phyloP scores from a whole-genome alignment of 2,797 vertebrate genomes.

The Peromyscus nudipes region DNA sequence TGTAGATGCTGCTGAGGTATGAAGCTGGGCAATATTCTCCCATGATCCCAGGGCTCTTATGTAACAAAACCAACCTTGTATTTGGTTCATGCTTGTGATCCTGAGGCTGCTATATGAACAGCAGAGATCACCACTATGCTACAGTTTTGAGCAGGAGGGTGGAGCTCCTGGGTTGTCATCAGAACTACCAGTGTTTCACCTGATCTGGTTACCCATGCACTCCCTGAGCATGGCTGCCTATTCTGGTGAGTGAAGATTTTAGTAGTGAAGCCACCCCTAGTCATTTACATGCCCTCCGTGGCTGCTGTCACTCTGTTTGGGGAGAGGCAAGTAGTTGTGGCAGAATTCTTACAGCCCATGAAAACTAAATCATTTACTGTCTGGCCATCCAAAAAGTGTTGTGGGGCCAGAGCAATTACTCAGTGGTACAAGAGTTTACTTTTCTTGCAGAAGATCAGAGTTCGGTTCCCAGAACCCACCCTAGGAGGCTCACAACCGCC shows the following conservation, averaged over 20 bases:
- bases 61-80: neutral
- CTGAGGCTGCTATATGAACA: neutral
- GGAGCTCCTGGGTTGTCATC: neutral
- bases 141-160: neutral
- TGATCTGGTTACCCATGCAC: neutral
- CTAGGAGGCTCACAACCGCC: neutral
- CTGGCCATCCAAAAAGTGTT: neutral
- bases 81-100: neutral
- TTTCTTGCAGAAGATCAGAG: neutral
- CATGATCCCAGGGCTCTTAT: neutral
- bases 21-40: neutral
- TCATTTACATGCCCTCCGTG: neutral
- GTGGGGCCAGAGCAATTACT: neutral
- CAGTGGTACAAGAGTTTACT: neutral
- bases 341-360: neutral
- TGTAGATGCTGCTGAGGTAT: neutral
- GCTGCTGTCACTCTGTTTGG: neutral
- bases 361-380: neutral
- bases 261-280: neutral
- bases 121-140: neutral
- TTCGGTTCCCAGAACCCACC: neutral
- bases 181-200: neutral
- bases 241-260: neutral
- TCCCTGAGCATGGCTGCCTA: neutral
- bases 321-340: neutral